A percentile compares a stretch with the other conserved stretches of the same genome.
Evolutionary conservation across 1,140 invertebrate species (phyloP).

Genomic region (Drosophila yakuba): DNA sequence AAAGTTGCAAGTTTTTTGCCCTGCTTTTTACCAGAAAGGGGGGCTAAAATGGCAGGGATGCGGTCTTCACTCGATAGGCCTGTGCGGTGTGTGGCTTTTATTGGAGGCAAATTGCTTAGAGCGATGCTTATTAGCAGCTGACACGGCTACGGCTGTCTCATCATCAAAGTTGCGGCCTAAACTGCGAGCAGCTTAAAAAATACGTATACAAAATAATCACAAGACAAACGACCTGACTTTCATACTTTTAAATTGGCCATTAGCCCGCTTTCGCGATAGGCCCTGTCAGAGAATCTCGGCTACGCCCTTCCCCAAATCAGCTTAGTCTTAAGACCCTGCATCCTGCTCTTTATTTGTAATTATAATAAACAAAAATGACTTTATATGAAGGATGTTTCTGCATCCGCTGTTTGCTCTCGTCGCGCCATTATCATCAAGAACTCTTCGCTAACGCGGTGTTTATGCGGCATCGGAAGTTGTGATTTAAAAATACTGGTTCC

Average conservation of each 20-base stretch:
- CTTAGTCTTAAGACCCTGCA: slow-evolving; percentile 35
- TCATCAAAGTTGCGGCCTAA: slow-evolving; percentile 58
- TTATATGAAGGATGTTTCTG: slow-evolving; percentile 55
- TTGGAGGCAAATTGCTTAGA: slow-evolving; percentile 67
- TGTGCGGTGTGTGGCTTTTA: slow-evolving; percentile 73
- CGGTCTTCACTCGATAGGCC: background rate
- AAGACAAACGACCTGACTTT: slow-evolving; percentile 65
- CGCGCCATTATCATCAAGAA: slow-evolving; percentile 38
- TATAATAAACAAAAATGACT: slow-evolving; percentile 63
- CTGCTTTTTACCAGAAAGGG: slow-evolving; percentile 22
- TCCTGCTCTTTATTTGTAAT: slow-evolving; percentile 59
- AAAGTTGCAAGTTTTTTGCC: slow-evolving; percentile 77
- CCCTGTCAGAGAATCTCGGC: slow-evolving; percentile 18
- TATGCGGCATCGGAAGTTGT: slow-evolving; percentile 5
- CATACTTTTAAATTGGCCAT: slow-evolving; percentile 78
- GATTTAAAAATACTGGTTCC: background rate
- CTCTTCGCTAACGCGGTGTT: slow-evolving; percentile 9
- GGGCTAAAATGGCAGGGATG: background rate
- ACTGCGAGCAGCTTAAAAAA: slow-evolving; percentile 27
- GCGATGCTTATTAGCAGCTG: slow-evolving; percentile 81
- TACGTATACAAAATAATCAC: slow-evolving; percentile 33
- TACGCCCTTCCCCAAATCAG: slow-evolving; percentile 7
- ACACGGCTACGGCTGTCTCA: slow-evolving; percentile 68
- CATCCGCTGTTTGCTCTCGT: slow-evolving; percentile 44
- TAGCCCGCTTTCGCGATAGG: slow-evolving; percentile 43